Conservation (phyloP, 2,797 vertebrate genomes). For the Falco columbarius region DNA sequence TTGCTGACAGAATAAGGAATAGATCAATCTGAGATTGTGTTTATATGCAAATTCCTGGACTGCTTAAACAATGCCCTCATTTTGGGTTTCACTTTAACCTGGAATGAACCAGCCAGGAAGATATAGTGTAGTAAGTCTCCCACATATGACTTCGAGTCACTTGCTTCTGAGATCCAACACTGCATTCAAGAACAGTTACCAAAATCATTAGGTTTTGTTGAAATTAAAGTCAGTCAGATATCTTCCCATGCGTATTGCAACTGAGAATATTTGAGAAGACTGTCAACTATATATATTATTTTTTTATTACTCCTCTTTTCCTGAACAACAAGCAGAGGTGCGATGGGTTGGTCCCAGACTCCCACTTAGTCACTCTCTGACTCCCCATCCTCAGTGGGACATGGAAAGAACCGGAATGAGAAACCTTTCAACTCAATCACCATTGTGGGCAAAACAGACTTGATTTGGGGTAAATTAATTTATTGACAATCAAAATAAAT, state of each 20-base stretch:
- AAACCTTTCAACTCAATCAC: background rate
- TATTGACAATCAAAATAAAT: background rate
- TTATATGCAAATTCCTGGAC: background rate
- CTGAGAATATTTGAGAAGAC: background rate
- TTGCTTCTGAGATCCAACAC: background rate
- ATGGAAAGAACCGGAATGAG: background rate
- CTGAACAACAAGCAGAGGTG: background rate
- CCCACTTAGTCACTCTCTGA: background rate
- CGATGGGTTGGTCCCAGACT: background rate
- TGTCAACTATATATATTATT: too few relatives aligned
- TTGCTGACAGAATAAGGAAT: background rate
- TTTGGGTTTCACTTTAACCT: background rate
- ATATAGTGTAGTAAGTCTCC: background rate
- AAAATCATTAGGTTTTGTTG: background rate
- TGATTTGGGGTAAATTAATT: background rate
- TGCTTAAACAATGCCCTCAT: background rate
- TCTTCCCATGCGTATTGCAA: background rate
- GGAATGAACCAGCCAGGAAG: background rate
- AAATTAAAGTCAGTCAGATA: background rate
- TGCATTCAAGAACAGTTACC: background rate
- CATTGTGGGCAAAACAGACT: background rate
- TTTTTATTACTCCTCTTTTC: background rate
- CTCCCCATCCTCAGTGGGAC: accelerated
- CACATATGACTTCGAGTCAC: background rate
- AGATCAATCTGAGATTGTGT: background rate